These are phyloP conservation scores for Dryobates pubescens DNA, from an alignment of 2,797 vertebrate species.

Conservation along the genomic window DNA sequence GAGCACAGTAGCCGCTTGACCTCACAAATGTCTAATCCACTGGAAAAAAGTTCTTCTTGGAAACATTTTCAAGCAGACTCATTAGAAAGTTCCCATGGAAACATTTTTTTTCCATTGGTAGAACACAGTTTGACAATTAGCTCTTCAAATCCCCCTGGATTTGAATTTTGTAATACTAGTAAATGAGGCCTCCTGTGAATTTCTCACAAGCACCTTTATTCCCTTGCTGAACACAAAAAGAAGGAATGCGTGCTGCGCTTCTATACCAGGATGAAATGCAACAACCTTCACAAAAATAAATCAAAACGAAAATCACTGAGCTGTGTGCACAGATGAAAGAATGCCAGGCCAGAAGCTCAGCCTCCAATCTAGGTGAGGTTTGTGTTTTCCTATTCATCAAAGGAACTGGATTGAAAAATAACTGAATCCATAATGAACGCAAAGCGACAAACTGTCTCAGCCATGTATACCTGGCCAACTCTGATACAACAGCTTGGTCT, in stretches of 20 bases:
- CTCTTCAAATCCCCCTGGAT: background rate
- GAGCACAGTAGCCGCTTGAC: background rate
- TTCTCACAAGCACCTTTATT: background rate
- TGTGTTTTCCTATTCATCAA: background rate
- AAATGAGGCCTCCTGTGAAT: slow-evolving; percentile 31
- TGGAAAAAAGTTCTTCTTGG: background rate
- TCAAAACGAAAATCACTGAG: background rate
- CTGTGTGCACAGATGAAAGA: background rate
- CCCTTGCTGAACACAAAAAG: background rate
- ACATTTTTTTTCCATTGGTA: background rate
- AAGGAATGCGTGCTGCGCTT: background rate
- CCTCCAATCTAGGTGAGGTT: background rate
- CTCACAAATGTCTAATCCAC: background rate
- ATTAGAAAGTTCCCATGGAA: slow-evolving; percentile 20
- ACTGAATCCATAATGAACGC: background rate
- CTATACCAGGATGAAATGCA: background rate
- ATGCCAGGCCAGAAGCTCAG: background rate
- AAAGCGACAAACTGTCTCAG: background rate
- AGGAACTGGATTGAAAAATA: background rate
- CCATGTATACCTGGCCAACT: background rate
- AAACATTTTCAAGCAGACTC: background rate
- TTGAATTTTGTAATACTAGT: background rate
- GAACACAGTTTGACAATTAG: background rate
- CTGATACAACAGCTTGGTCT: background rate
- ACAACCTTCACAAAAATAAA: background rate